phyloP scores from a whole-genome alignment of 2,113 vertebrate species.

The Coregonus clupeaformis region DNA sequence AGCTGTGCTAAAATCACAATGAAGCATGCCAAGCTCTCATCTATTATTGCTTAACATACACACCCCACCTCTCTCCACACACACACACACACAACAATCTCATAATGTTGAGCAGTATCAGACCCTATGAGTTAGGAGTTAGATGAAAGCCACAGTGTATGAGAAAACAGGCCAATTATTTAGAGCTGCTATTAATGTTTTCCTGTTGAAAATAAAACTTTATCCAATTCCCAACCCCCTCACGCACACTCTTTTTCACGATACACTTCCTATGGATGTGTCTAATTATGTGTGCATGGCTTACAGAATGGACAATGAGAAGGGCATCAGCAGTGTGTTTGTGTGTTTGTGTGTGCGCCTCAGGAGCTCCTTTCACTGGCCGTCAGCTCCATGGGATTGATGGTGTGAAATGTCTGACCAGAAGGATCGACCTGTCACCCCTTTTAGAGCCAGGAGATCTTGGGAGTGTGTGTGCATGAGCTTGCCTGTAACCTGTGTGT shows the following conservation, averaged over 20 bases:
- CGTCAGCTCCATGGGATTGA: slow-evolving; percentile 74
- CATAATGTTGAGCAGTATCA: slow-evolving; percentile 12
- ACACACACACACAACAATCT: not conserved
- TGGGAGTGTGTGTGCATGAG: not conserved
- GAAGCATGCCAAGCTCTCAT: too few species aligned
- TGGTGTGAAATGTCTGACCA: slow-evolving; percentile 71
- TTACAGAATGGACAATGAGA: slow-evolving; percentile 4
- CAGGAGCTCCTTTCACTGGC: slow-evolving; percentile 62
- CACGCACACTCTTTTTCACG: slow-evolving; percentile 27
- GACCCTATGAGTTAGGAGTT: slow-evolving; percentile 12
- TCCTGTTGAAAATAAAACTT: slow-evolving; percentile 52
- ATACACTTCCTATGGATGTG: too few species aligned
- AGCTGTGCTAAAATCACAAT: too few species aligned
- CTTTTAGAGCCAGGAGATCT: slow-evolving; percentile 27
- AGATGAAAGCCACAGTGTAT: slow-evolving; percentile 27
- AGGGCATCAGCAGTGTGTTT: slow-evolving; percentile 19
- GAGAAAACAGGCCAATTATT: slow-evolving; percentile 42
- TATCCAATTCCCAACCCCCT: slow-evolving; percentile 47
- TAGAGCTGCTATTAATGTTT: slow-evolving; percentile 42
- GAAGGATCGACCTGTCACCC: slow-evolving; percentile 53
- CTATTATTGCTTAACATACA: too few species aligned
- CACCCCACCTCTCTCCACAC: not conserved
- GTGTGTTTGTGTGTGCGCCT: slow-evolving; percentile 18
- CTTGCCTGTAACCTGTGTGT: not conserved
- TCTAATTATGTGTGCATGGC: slow-evolving; percentile 2